Percentiles rank a stretch among this genome's conserved stretches.
These are phyloP conservation scores for Siphamia tubifer DNA, from an alignment of 2,113 vertebrate genomes.

Conservation along the genomic window DNA sequence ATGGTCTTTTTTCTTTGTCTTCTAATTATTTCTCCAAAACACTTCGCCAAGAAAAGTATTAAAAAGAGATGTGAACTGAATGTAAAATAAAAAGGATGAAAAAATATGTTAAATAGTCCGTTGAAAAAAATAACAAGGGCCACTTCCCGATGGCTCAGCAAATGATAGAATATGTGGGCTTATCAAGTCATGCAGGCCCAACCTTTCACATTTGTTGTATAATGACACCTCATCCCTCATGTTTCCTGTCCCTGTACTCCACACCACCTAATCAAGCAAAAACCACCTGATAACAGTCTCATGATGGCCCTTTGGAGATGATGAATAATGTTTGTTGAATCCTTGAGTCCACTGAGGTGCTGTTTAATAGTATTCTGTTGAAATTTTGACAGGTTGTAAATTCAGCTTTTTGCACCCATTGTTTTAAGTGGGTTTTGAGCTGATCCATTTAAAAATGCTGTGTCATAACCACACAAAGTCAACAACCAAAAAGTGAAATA, in stretches of 20 bases:
- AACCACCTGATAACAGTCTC: slow-evolving; percentile 21
- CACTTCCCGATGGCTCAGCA: slow-evolving; percentile 8
- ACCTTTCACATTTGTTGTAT: slow-evolving; percentile 35
- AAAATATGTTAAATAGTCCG: slow-evolving; percentile 15
- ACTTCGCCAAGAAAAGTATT: too few species aligned
- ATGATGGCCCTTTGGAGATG: slow-evolving; percentile 38
- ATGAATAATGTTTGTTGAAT: slow-evolving; percentile 45
- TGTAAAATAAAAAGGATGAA: not conserved
- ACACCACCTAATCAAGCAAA: slow-evolving; percentile 51
- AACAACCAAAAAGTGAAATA: too few species aligned
- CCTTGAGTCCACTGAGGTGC: slow-evolving; percentile 17
- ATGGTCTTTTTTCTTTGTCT: too few species aligned
- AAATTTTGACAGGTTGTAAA: slow-evolving; percentile 15
- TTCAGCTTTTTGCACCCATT: not conserved
- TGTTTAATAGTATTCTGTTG: slow-evolving; percentile 22
- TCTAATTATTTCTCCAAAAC: too few species aligned
- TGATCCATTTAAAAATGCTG: too few species aligned
- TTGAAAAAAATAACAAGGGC: not conserved
- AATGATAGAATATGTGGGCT: not conserved
- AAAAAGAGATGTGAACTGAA: too few species aligned
- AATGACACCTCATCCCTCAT: slow-evolving; percentile 27
- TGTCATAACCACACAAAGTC: too few species aligned
- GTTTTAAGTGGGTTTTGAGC: too few species aligned
- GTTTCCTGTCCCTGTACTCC: slow-evolving; percentile 5
- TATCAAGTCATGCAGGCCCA: not conserved